Evolutionary conservation across 1,140 invertebrate species (phyloP), one percentile per base, ranked within the genome.

Genomic region (Trichomalopsis sarcophagae): DNA sequence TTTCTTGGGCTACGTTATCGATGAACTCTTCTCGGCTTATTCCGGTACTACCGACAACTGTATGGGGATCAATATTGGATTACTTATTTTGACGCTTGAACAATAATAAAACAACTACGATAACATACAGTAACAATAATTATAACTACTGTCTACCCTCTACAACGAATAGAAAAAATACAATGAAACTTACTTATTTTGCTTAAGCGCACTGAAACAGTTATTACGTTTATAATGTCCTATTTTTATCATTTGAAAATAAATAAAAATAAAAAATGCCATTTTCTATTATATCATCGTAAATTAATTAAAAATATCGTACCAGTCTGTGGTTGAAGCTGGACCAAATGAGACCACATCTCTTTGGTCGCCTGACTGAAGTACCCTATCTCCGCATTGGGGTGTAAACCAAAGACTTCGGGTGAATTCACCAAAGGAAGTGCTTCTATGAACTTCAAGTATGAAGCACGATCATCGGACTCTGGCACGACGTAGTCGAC

Each of bases 321-420:
- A 96, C 97, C 96, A 80, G 96, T 96, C 93, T 98, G 97, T 27
- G 97, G 97, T 90, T 98, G 97, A 47, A 98, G 92, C 89, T 98
- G 96, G 87, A 98, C 96, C 74, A 98, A 93, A 91, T 97, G 95
- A 71, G 88, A 94, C 97, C 97, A 98, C 94, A 98, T 97, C 89
- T 96, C 95, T 88, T 96, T 95, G 7, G 96, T 96, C 1, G 97
- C 96, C 91, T 97, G 95, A 66, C 97, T 98, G 90, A 97, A 98
- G 91, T 97, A 97, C n/a, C 96, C 96, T 90, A 98, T 98, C 94
- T 98, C 97, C 10, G 97, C 97, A 93, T 99, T 99, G 62, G 96
- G 94, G 93, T 99, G 97, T 87, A 99, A 94, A 84, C 98, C 98
- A 93, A 98, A 97, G 81, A 98, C 96, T 91, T 97, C 97, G 2